Percentiles rank a stretch among this genome's conserved stretches.
Evolutionary conservation across 2,113 vertebrate genomes (phyloP).

Genomic region (Salvelinus namaycush): DNA sequence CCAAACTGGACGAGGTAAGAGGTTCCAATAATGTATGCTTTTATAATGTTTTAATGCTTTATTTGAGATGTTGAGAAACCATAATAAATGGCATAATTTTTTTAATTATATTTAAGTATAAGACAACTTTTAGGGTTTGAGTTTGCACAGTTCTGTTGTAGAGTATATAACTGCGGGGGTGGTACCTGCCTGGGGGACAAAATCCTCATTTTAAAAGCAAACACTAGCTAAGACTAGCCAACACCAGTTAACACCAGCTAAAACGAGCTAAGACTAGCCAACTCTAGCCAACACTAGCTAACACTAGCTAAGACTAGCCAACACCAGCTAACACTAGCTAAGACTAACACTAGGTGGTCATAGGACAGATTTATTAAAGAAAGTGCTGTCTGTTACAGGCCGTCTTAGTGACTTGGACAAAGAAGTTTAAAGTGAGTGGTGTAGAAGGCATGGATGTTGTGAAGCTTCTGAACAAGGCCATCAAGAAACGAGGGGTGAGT

Average conservation of each 20-base stretch:
- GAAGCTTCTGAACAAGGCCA: constrained; percentile 90
- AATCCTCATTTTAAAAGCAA: too few relatives aligned
- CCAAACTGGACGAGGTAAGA: constrained; percentile 93
- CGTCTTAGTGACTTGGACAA: constrained; percentile 92
- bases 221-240: too few relatives aligned
- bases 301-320: too few relatives aligned
- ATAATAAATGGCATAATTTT: neutral
- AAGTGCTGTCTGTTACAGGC: constrained; percentile 68
- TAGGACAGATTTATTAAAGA: neutral
- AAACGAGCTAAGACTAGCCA: too few relatives aligned
- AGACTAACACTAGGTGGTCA: too few relatives aligned
- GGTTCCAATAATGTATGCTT: neutral
- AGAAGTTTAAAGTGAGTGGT: constrained; percentile 92
- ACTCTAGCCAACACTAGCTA: too few relatives aligned
- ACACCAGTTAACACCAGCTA: too few relatives aligned
- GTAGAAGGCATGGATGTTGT: constrained; percentile 95
- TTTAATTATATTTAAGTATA: neutral
- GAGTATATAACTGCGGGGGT: too few relatives aligned
- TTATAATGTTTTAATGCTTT: neutral
- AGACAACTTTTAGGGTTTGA: neutral
- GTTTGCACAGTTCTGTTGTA: too few relatives aligned
- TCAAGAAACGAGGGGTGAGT: constrained; percentile 94
- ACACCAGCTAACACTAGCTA: too few relatives aligned
- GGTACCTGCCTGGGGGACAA: too few relatives aligned
- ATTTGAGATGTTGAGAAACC: neutral